phyloP scores from a whole-genome alignment of 2,888 invertebrate species.

The Conchocele bisecta region DNA sequence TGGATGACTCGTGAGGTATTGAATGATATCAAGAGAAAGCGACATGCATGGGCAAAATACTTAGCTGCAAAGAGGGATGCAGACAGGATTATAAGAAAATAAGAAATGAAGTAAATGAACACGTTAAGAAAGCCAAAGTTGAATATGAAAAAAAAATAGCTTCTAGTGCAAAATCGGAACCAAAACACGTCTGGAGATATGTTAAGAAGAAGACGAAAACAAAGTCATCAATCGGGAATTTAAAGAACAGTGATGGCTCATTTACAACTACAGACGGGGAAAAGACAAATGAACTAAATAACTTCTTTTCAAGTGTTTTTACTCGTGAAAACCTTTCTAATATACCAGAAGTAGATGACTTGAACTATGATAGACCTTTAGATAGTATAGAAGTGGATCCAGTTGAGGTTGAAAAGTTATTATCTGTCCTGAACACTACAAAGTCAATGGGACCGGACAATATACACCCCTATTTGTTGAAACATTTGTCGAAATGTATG shows the following conservation, averaged over 20 bases:
- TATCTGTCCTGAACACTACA: background rate
- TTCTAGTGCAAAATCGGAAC: slow-evolving; percentile 10
- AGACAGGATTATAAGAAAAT: background rate
- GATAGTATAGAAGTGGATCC: background rate
- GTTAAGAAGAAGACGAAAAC: slow-evolving; percentile 10
- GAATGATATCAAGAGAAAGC: background rate
- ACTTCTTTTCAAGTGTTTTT: slow-evolving; percentile 15
- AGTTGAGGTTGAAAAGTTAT: slow-evolving; percentile 1
- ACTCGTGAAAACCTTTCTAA: slow-evolving; percentile 8
- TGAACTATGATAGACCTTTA: slow-evolving; percentile 6
- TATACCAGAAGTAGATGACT: slow-evolving; percentile 9
- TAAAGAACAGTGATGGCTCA: background rate
- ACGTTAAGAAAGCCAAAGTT: slow-evolving; percentile 8
- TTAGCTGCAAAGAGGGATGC: background rate
- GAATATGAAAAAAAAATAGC: slow-evolving; percentile 19
- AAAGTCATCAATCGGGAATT: slow-evolving; percentile 1
- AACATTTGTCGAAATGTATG: slow-evolving; percentile 2
- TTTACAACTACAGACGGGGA: slow-evolving; percentile 2
- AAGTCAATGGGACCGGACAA: slow-evolving; percentile 14
- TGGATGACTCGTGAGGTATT: background rate
- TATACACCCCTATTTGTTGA: slow-evolving; percentile 3
- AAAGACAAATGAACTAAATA: slow-evolving; percentile 12
- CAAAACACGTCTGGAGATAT: slow-evolving; percentile 22
- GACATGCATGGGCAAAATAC: background rate
- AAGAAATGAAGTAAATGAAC: slow-evolving; percentile 16